A percentile compares a stretch with the other conserved stretches of the same genome.
Conservation (phyloP, 2,797 vertebrate genomes). For the Helarctos malayanus region DNA sequence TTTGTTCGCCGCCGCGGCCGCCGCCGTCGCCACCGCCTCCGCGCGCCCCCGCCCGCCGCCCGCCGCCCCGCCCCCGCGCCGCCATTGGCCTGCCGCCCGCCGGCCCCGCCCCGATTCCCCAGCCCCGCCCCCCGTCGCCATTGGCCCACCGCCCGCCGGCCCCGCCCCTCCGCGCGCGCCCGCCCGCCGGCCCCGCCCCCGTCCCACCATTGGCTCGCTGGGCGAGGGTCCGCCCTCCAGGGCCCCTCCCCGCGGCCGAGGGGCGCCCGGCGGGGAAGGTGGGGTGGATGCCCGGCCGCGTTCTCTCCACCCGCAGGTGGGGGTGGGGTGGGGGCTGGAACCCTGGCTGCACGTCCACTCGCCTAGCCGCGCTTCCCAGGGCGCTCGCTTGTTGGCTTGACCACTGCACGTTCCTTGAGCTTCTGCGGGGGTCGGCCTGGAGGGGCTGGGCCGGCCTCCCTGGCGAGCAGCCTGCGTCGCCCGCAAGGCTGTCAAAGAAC, state of each 20-base stretch:
- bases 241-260: rapidly evolving
- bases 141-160: background rate
- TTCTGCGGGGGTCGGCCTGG: background rate
- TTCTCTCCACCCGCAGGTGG: rapidly evolving
- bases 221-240: background rate
- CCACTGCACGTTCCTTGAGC: background rate
- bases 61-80: background rate
- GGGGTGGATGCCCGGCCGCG: rapidly evolving
- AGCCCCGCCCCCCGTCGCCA: background rate
- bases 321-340: rapidly evolving
- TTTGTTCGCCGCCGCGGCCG: conserved; percentile 80
- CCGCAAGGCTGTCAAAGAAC: background rate
- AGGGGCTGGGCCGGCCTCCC: background rate
- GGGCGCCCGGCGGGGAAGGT: rapidly evolving
- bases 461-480: too few species aligned
- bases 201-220: background rate
- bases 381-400: background rate
- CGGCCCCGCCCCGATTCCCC: background rate
- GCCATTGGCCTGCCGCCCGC: background rate
- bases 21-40: conserved; percentile 54
- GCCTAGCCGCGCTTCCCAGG: background rate
- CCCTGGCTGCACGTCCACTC: rapidly evolving
- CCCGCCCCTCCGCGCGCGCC: background rate
- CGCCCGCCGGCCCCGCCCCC: background rate
- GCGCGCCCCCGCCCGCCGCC: conserved; percentile 42